Evolutionary conservation across 2,888 invertebrate genomes (phyloP).

Genomic region (Terebella lapidaria): DNA sequence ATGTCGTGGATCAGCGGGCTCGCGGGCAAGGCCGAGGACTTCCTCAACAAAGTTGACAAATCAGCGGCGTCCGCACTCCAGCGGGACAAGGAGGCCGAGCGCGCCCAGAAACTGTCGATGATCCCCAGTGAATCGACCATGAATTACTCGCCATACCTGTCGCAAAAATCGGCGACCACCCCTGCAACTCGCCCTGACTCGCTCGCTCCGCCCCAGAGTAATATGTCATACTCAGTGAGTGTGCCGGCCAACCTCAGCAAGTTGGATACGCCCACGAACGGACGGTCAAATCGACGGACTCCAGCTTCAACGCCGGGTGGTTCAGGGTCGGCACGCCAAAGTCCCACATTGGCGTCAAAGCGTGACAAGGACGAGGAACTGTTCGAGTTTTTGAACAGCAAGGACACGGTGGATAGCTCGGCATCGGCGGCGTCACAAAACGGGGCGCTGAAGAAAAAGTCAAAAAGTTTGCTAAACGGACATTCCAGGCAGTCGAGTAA

Average conservation of each 20-base stretch:
- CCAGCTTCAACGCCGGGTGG: neutral
- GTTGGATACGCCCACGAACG: constrained; percentile 14
- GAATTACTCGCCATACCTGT: constrained; percentile 2
- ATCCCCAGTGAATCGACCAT: neutral
- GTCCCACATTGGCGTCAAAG: constrained; percentile 14
- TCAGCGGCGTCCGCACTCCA: constrained; percentile 65
- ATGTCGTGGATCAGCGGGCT: constrained; percentile 74
- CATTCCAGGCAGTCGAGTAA: constrained; percentile 50
- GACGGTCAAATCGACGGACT: constrained; percentile 9
- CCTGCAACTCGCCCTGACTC: neutral
- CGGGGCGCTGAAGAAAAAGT: constrained; percentile 22
- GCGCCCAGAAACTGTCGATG: neutral
- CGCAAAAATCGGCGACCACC: neutral
- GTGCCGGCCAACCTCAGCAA: constrained; percentile 31
- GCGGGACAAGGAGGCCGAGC: neutral
- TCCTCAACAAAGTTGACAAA: constrained; percentile 71
- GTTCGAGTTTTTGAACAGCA: constrained; percentile 54
- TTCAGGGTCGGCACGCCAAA: neutral
- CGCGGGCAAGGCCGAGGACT: constrained; percentile 70
- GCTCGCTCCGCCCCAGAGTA: neutral
- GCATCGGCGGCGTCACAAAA: too few species aligned
- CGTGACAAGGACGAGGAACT: constrained; percentile 52
- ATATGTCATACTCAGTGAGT: constrained; percentile 29
- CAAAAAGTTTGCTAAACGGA: constrained; percentile 20
- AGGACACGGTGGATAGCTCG: constrained; percentile 31